Conservation (phyloP, 2,797 vertebrate genomes). For the Lutjanus campechanus region DNA sequence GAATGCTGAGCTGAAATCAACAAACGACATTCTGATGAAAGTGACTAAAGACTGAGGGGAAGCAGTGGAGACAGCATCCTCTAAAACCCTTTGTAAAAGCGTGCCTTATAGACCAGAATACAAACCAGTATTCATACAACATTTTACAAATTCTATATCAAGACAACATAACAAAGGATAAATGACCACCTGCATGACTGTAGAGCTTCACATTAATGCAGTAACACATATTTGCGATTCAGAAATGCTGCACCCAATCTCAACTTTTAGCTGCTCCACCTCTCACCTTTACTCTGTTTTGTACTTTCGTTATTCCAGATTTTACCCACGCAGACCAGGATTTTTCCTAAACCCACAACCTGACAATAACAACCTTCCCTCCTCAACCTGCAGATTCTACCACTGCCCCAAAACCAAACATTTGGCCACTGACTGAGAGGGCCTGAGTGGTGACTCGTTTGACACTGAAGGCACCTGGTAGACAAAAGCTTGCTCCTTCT, state of each 20-base stretch:
- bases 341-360: not conserved
- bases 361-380: not conserved
- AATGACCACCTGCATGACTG: not conserved
- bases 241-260: not conserved
- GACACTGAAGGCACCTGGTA: slow-evolving; percentile 2
- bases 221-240: not conserved
- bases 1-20: too few relatives aligned
- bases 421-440: not conserved
- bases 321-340: not conserved
- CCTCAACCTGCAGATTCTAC: not conserved
- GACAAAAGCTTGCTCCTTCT: not conserved
- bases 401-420: not conserved
- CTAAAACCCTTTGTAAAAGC: not conserved
- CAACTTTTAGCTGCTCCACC: not conserved
- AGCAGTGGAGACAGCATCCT: too few relatives aligned
- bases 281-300: not conserved
- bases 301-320: not conserved
- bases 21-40: too few relatives aligned
- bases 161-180: not conserved
- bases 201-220: not conserved
- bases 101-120: not conserved
- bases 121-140: not conserved
- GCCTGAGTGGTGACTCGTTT: not conserved
- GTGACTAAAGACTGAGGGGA: too few relatives aligned
- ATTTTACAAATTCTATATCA: not conserved